phyloP scores from a whole-genome alignment of 2,113 vertebrate genomes.

The Myotis davidii region DNA sequence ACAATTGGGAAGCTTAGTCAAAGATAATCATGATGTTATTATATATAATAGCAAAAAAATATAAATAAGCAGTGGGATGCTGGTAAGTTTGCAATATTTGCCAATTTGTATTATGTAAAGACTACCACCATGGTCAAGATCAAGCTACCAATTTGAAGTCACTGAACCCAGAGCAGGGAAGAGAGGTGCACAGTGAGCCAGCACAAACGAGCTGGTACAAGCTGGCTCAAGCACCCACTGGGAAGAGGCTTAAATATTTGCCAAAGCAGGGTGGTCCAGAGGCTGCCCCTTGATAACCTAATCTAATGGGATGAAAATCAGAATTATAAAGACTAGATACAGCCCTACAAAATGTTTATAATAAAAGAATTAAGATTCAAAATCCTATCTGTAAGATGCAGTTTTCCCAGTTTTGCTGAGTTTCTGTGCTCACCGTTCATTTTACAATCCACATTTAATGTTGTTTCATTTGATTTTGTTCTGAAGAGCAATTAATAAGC shows the following conservation, averaged over 20 bases:
- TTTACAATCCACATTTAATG: neutral
- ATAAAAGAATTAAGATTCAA: neutral
- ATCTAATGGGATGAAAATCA: neutral
- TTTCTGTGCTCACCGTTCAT: neutral
- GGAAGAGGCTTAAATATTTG: neutral
- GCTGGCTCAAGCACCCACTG: too few relatives aligned
- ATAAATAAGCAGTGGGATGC: neutral
- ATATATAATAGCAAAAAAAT: neutral
- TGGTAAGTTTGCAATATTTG: neutral
- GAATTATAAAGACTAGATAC: neutral
- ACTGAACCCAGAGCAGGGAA: neutral
- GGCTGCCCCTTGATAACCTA: neutral
- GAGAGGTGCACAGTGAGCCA: neutral
- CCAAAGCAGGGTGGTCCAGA: neutral
- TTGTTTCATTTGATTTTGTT: neutral
- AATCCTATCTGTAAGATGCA: neutral
- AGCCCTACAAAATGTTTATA: neutral
- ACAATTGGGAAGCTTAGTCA: neutral
- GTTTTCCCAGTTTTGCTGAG: neutral
- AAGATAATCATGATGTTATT: neutral
- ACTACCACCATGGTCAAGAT: neutral
- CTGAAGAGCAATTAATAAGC: conserved; percentile 15
- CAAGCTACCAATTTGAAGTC: neutral
- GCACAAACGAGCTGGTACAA: neutral
- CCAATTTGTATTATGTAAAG: neutral